phyloP scores from a whole-genome alignment of 2,888 invertebrate genomes.

The Dilophus febrilis region DNA sequence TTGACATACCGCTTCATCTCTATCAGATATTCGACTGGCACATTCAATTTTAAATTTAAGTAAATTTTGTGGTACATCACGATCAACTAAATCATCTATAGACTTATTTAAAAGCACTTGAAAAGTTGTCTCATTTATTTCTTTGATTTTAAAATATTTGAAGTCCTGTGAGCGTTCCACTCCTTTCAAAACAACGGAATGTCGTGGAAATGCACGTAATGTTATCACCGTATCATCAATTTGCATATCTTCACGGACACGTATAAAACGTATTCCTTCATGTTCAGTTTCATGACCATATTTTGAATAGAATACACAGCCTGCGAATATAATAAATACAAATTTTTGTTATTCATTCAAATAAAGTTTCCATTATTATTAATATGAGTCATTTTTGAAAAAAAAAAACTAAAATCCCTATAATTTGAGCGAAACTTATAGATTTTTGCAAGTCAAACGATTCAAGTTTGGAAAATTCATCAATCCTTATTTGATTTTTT shows the following conservation, averaged over 20 bases:
- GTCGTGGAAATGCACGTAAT: constrained; percentile 59
- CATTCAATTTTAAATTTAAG: constrained; percentile 68
- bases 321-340: constrained; percentile 31
- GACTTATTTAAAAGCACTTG: constrained; percentile 59
- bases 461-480: no score
- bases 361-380: no score
- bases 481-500: no score
- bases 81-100: constrained; percentile 64
- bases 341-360: no score
- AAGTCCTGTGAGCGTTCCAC: constrained; percentile 25
- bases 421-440: no score
- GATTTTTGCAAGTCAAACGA: no score
- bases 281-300: constrained; percentile 24
- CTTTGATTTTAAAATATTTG: constrained; percentile 32
- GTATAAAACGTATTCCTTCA: constrained; percentile 68
- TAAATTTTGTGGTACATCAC: constrained; percentile 61
- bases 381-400: no score
- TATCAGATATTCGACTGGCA: constrained; percentile 20
- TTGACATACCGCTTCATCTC: constrained; percentile 23
- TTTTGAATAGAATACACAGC: constrained; percentile 69
- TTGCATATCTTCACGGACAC: constrained; percentile 63
- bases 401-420: no score
- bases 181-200: constrained; percentile 21
- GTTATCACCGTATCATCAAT: constrained; percentile 62
- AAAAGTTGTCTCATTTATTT: constrained; percentile 60